Percentiles rank a stretch among this genome's conserved stretches.
Conservation (phyloP, 2,888 invertebrate genomes). For the Nomada lathburiana region DNA sequence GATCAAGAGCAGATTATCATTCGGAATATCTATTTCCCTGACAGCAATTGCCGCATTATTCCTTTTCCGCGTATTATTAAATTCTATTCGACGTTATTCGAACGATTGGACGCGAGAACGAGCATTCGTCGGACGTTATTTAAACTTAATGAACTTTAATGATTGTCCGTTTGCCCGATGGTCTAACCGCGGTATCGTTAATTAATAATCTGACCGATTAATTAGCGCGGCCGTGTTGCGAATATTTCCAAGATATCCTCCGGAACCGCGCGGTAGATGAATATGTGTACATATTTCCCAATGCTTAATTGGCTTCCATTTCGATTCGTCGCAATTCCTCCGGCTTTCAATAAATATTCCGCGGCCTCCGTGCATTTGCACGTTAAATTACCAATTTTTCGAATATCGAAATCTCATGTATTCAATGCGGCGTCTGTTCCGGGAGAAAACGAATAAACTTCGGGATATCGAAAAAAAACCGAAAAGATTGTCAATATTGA, state of each 20-base stretch:
- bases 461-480: neutral
- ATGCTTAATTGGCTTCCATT: no score
- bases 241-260: neutral
- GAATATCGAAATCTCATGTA: neutral
- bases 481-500: neutral
- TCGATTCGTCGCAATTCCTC: no score
- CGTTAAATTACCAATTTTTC: neutral
- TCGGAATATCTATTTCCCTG: no score
- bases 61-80: no score
- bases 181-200: neutral
- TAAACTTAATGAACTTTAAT: neutral
- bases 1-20: no score
- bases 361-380: no score
- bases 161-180: neutral
- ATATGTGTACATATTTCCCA: no score
- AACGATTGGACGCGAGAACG: neutral
- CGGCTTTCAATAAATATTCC: no score
- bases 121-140: neutral
- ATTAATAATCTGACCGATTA: neutral
- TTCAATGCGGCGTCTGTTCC: neutral
- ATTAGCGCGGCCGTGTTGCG: neutral
- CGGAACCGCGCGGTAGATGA: no score
- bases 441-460: neutral
- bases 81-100: neutral
- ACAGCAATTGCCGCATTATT: no score